Evolutionary conservation across 1,140 invertebrate genomes (phyloP), one percentile per base, ranked within the genome.

Genomic region (Caenorhabditis latens): DNA sequence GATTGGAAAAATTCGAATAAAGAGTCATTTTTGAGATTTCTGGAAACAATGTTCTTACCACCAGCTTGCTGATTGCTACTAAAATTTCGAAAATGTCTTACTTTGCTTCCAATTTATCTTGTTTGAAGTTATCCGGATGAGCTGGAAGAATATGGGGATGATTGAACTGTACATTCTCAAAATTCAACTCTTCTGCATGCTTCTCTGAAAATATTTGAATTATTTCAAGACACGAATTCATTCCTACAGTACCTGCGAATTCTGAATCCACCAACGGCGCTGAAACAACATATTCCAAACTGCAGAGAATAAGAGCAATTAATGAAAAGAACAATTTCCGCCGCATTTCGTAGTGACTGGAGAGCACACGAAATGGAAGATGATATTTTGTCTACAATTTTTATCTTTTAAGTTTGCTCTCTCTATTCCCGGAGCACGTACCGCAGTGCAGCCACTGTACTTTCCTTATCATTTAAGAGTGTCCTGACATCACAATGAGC

Each of bases 331-430:
- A 6, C 43, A 79, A 8, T 79, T 79, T 79, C 43, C 71, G 71
- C 71, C 71, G 71, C 71, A 79, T 79, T 79, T 79, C 71, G 71
- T 79, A 79, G 71, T 50, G 2, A 14, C 50, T 14, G 46, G 14
- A 46, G 19, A 79, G 71, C 71, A 79, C 65, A 71, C 65, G 65
- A 24, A 79, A 79, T 79, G 71, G 71, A 50, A 79, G 46, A 79
- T 50, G 40, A 71, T 43, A 46, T 40, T 32, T 32, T 63, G 21
- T 24, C 65, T 43, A 14, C 4, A 40, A n/a, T 5, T 79, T 48
- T 79, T 79, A 50, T 79, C 43, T 79, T n/a, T 50, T 11, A 9
- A 79, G 71, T 50, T 50, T 79, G 71, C 46, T 79, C 71, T 43
- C 13, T n/a, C 71, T 50, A 50, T 24, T 43, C 7, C 4, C 42